Evolutionary conservation across 2,113 vertebrate species (phyloP), one percentile per base, ranked within the genome.

Genomic region (Gnathonemus longibarbis): DNA sequence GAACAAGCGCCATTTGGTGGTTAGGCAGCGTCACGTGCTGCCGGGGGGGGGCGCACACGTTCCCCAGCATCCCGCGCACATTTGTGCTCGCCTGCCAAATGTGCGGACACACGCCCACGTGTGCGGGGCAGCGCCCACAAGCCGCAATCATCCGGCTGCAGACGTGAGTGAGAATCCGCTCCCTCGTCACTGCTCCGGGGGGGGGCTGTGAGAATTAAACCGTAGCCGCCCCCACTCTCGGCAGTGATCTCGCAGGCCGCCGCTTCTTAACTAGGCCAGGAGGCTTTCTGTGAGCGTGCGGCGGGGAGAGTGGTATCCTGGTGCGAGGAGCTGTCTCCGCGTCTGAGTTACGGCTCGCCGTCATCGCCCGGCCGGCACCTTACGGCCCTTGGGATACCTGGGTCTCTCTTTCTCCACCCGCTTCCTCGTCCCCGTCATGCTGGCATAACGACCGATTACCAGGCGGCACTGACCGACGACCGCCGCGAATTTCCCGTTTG

Each of bases 1-100:
- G 88, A 90, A 93, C 84, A 90, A 31, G 53, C 11, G 88, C n/a
- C 50, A 35, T 35, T 88, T 24, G 27, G 50, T 56, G 15, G 91
- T 89, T 62, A 80, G 42, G 87, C 10, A 9, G 52, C 48, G 89
- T 88, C 39, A 62, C 53, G 84, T 39, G 77, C 45, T 56, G 27
- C 53, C 17, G 31, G 45, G 70, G 35, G 10, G 74, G 5, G 3
- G 39, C 0, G 1, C n/a, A 1, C 62, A 70, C 62, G 27, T 31
- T 13, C 62, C 27, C 62, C 62, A 31, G 62, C 62, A 13, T 31
- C 48, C 9, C 19, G 10, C 35, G 56, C 89, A 84, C 83, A 0
- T 11, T 53, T 15, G n/a, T 21, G 24, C 52, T 24, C 21, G 48
- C 46, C 88, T 62, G 91, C 88, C 48, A 50, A 27, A 17, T 19